Base-by-base conservation (phyloP, 2,113 vertebrate species). In the Hydrolagus affinis region DNA sequence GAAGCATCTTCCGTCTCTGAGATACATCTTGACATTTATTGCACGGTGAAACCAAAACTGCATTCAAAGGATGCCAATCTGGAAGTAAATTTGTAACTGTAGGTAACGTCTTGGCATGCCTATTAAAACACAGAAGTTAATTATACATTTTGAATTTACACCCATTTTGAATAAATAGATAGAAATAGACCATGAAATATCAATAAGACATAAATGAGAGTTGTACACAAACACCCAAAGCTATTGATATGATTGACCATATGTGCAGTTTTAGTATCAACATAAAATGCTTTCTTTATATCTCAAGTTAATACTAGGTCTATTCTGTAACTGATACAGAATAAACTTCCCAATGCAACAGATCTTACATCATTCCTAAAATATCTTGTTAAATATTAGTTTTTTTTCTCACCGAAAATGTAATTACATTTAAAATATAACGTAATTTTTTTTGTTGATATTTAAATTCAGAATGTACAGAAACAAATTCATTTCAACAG, bases 1-100 rank as follows among this genome's bases (percentile, higher is more conserved):
- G 89, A 68, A 91, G 80, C 94, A 98, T 94, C 64, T 90, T 92
- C 90, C 92, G 89, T 87, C 86, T 96, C 89, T 98, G 95, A 68
- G 90, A 91, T 88, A 88, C 93, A 85, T 85, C 90, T 64, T 86
- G 64, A 89, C 98, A 99, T 8, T 78, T 89, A 85, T 92, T 96
- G 89, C 98, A 99, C 0, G 92, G 92, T 74, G 93, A 91, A 17
- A 87, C 60, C 87, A 96, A 94, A 86, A 91, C 64, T 15, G 97
- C 96, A 0, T 93, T 93, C 25, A 96, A 93, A 0, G 97, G 98
- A 59, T 91, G 93, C 97, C 97, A 99, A 1, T 96, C 94, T 57
- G 94, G 89, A 12, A 92, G 10, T 56, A 94, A 70, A 25, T 94
- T 94, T 57, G 94, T 95, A 88, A 97, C 96, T 0, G 96, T 95